Evolutionary conservation across 2,113 vertebrate species (phyloP).

Genomic region (Mustela nigripes): DNA sequence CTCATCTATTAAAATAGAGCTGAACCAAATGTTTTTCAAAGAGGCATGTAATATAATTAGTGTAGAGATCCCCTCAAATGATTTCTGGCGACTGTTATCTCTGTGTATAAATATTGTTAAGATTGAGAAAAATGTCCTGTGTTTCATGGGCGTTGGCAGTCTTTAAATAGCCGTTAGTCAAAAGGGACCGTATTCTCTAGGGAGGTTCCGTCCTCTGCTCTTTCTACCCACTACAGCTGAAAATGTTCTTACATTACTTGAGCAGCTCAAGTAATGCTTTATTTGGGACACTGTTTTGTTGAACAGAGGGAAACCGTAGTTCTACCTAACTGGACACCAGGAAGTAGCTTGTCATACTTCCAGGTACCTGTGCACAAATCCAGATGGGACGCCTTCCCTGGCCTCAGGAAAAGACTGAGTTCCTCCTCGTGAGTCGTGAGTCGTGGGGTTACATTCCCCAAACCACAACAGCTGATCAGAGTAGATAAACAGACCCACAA

Average conservation of each 20-base stretch:
- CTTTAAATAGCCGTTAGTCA: constrained; percentile 18
- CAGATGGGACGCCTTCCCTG: background rate
- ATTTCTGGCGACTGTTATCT: background rate
- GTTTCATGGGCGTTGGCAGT: background rate
- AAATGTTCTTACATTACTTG: background rate
- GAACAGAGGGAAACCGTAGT: constrained; percentile 10
- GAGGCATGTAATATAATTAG: background rate
- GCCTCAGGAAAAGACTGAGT: background rate
- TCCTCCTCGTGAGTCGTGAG: background rate
- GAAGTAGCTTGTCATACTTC: constrained; percentile 6
- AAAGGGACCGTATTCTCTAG: background rate
- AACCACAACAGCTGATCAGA: background rate
- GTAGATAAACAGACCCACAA: background rate
- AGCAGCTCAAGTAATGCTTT: background rate
- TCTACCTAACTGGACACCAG: background rate
- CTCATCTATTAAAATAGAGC: constrained; percentile 27
- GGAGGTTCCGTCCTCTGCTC: background rate
- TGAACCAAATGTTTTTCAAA: constrained; percentile 60
- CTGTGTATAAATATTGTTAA: background rate
- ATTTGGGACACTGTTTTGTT: background rate
- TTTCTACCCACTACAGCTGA: background rate
- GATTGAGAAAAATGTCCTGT: constrained; percentile 38
- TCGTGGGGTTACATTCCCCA: background rate
- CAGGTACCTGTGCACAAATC: background rate
- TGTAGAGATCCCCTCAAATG: background rate